These are phyloP conservation scores for Tromatobia lineatoria DNA, from an alignment of 2,888 invertebrate genomes.

Conservation along the genomic window DNA sequence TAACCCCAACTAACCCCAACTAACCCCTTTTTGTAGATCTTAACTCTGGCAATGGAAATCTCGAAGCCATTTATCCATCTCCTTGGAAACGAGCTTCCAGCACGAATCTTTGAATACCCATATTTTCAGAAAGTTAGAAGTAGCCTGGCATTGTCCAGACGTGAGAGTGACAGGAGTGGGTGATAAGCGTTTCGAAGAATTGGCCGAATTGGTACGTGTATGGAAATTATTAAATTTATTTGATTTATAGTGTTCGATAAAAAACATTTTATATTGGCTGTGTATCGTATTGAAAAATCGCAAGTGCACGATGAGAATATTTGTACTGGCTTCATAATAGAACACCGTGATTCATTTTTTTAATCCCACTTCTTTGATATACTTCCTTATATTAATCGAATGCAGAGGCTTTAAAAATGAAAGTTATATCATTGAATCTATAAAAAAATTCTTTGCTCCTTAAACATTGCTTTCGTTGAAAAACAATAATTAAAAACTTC, in stretches of 20 bases:
- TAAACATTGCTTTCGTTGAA: too few relatives aligned
- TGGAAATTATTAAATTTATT: not conserved
- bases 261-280: not conserved
- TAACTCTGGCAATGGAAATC: conserved; percentile 72
- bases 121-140: conserved; percentile 56
- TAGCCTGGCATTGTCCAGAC: conserved; percentile 15
- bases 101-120: conserved; percentile 54
- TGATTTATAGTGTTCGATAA: not conserved
- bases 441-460: too few relatives aligned
- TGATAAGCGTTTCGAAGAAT: conserved; percentile 24
- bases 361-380: too few relatives aligned
- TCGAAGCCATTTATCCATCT: conserved; percentile 72
- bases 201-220: not conserved
- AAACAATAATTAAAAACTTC: too few relatives aligned
- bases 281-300: too few relatives aligned
- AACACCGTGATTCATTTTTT: too few relatives aligned
- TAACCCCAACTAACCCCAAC: conserved; percentile 18
- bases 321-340: too few relatives aligned
- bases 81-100: conserved; percentile 15
- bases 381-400: too few relatives aligned
- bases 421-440: too few relatives aligned
- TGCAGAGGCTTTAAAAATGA: too few relatives aligned
- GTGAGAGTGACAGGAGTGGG: conserved; percentile 18
- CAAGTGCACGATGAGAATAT: too few relatives aligned
- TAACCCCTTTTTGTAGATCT: conserved; percentile 69